phyloP scores from a whole-genome alignment of 2,888 invertebrate species.

The Chydorus sphaericus region DNA sequence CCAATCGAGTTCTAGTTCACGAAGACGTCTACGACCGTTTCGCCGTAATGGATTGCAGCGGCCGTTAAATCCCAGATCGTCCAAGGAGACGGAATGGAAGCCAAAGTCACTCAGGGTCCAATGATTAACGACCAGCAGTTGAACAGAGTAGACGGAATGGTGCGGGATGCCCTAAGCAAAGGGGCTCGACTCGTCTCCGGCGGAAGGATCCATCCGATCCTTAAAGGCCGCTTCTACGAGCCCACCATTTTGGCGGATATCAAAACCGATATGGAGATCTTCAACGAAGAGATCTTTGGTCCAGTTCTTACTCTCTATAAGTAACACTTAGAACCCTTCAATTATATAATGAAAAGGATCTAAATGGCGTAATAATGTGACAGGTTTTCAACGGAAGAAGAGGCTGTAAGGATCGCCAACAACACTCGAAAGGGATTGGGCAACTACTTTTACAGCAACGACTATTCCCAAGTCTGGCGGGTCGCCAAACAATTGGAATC shows the following conservation, averaged over 20 bases:
- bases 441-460: conserved; percentile 82
- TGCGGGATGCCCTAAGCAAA: conserved; percentile 69
- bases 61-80: conserved; percentile 50
- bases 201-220: conserved; percentile 54
- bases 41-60: conserved; percentile 47
- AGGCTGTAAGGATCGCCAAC: conserved; percentile 73
- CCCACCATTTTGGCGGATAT: conserved; percentile 77
- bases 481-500: conserved; percentile 72
- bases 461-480: conserved; percentile 77
- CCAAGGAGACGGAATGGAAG: conserved; percentile 61
- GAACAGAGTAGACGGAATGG: conserved; percentile 50
- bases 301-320: conserved; percentile 42
- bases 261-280: conserved; percentile 63
- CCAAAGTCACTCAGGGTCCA: conserved; percentile 70
- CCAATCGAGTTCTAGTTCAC: conserved; percentile 79
- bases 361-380: too few species aligned
- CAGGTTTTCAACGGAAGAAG: conserved; percentile 73
- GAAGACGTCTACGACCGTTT: conserved; percentile 64
- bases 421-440: conserved; percentile 70
- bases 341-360: too few species aligned
- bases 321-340: conserved; percentile 45
- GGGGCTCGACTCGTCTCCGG: conserved; percentile 57
- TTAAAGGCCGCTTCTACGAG: conserved; percentile 66
- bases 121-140: conserved; percentile 76
- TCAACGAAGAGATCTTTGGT: conserved; percentile 85